Evolutionary conservation across 1,140 invertebrate genomes (phyloP), one percentile per base, ranked within the genome.

Genomic region (Melipona quadrifasciata): DNA sequence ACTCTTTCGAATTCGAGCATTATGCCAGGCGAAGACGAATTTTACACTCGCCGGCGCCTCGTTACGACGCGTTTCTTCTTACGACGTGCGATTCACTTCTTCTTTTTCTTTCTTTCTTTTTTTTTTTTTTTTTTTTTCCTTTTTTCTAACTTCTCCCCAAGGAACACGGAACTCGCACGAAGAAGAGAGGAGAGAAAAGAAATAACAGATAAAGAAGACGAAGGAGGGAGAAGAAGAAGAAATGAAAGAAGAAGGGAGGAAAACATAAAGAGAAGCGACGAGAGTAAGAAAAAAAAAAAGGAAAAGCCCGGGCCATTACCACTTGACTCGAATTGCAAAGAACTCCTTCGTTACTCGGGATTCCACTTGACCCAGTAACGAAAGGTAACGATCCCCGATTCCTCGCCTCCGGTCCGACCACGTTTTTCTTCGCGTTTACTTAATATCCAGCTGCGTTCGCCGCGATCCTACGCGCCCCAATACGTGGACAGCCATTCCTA

Each of bases 371-470:
- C 83, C 78, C 58, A 80, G 77, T 85, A 81, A 81, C 83, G 83
- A 85, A 87, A 85, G 64, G 83, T 85, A 87, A 87, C 83, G 82
- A 85, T 77, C 83, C 83, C 73, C 84, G 76, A 85, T 89, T 85
- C 76, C 76, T 82, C 73, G 51, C 51, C 47, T 61, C n/a, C 57
- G 34, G 71, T 58, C 19, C 70, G 24, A 75, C 84, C 70, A 72
- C 47, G 47, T 47, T 80, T 79, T 76, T 39, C 80, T 81, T 78
- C 58, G 57, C 72, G 78, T 84, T 85, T 80, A 73, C 73, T 84
- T 78, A 80, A 84, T 80, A 80, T 65, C 70, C 74, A 21, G n/a
- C 39, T 27, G 31, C 21, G 31, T 53, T 70, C 58, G 47, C 58
- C 24, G 31, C 34, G 11, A 17, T 39, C 6, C 3, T 21, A 6